These are phyloP conservation scores for Alectoris magna DNA, from an alignment of 2,797 vertebrate species.

Conservation along the genomic window DNA sequence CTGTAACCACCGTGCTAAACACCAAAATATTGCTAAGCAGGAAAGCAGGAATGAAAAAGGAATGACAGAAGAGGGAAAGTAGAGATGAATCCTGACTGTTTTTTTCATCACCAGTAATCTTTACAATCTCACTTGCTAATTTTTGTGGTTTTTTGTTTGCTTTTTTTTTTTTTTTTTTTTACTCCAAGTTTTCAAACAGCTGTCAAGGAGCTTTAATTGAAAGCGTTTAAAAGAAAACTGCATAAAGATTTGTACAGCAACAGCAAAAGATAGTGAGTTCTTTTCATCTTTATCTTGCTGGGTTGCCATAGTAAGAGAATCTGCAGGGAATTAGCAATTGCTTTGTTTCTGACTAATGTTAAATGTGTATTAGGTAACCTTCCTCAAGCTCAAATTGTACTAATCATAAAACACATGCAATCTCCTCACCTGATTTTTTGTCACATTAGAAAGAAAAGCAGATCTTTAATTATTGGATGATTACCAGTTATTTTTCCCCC, in stretches of 20 bases:
- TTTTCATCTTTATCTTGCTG: conserved; percentile 60
- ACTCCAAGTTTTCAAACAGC: conserved; percentile 48
- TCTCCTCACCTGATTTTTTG: background rate
- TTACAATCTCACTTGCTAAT: background rate
- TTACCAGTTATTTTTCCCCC: background rate
- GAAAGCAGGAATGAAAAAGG: conserved; percentile 31
- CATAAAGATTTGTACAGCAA: conserved; percentile 17
- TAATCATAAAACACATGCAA: conserved; percentile 1
- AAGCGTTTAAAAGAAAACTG: conserved; percentile 35
- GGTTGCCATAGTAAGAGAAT: conserved; percentile 49
- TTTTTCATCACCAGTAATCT: background rate
- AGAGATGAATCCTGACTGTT: background rate
- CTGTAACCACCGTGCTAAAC: conserved; percentile 77
- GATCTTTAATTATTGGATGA: background rate
- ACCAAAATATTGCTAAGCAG: conserved; percentile 64
- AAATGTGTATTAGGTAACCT: conserved; percentile 28
- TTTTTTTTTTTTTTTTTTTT: background rate
- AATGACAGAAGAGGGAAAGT: conserved; percentile 8
- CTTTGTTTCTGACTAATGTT: conserved; percentile 41
- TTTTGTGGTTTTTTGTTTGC: background rate
- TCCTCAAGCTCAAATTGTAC: background rate
- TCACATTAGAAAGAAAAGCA: background rate
- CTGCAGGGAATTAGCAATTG: conserved; percentile 44
- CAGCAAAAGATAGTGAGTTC: conserved; percentile 37
- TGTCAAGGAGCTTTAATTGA: conserved; percentile 47